phyloP scores from a whole-genome alignment of 2,797 vertebrate genomes.

The Streptopelia turtur region DNA sequence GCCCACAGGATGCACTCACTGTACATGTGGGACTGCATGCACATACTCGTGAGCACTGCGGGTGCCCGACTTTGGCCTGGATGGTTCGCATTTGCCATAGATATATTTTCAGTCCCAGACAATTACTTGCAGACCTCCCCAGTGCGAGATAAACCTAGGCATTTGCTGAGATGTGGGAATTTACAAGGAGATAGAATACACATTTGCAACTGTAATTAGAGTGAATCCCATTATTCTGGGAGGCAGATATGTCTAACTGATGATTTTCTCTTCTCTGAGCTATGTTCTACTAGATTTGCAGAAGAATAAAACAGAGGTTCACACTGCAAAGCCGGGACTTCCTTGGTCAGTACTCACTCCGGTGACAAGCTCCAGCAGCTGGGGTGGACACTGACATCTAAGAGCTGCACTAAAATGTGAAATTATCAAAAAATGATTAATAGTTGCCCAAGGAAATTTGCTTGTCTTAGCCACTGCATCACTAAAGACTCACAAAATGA shows the following conservation, averaged over 20 bases:
- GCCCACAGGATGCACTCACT: rapidly evolving
- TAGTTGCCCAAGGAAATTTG: neutral
- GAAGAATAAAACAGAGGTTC: neutral
- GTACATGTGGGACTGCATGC: rapidly evolving
- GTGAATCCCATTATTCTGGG: neutral
- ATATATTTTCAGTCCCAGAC: neutral
- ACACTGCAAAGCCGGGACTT: neutral
- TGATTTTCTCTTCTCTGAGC: neutral
- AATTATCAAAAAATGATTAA: neutral
- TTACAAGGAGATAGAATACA: neutral
- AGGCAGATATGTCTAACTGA: neutral
- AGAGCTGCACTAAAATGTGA: neutral
- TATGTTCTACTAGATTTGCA: neutral
- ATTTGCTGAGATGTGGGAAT: neutral
- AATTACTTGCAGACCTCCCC: neutral
- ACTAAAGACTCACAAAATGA: neutral
- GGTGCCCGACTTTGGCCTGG: neutral
- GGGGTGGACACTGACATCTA: neutral
- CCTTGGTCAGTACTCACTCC: neutral
- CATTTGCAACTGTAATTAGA: neutral
- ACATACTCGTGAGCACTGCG: neutral
- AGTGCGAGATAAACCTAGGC: neutral
- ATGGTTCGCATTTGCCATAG: neutral
- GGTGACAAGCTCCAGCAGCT: neutral
- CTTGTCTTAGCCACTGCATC: neutral